phyloP scores from a whole-genome alignment of 2,888 invertebrate genomes.

The Antheraea assamensis region DNA sequence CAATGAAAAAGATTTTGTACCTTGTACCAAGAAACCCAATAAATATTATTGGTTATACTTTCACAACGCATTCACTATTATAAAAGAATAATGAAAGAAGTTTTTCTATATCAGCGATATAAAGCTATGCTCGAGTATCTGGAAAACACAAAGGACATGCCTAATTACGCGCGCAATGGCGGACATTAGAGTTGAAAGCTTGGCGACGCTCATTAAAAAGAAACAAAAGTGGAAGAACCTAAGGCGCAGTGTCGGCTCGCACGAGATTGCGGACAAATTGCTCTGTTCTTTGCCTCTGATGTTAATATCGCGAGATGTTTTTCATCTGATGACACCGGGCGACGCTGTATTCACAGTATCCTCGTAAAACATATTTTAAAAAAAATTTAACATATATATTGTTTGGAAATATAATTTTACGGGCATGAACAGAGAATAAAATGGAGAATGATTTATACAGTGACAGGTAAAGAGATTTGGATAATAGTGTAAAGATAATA shows the following conservation, averaged over 20 bases:
- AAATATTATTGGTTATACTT: not conserved
- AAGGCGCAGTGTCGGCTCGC: constrained; percentile 20
- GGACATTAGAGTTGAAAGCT: constrained; percentile 28
- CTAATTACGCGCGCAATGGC: constrained; percentile 41
- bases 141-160: constrained; percentile 28
- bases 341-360: constrained; percentile 7
- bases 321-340: constrained; percentile 12
- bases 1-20: not conserved
- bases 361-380: constrained; percentile 1
- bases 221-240: constrained; percentile 22
- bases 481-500: no score
- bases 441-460: no score
- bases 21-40: not conserved
- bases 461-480: no score
- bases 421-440: no score
- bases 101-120: constrained; percentile 16
- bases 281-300: constrained; percentile 15
- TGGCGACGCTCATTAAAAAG: constrained; percentile 23
- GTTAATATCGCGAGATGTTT: constrained; percentile 17
- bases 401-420: constrained; percentile 15
- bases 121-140: constrained; percentile 20
- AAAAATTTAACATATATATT: no score
- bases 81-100: constrained; percentile 4
- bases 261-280: constrained; percentile 31
- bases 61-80: not conserved